phyloP scores from a whole-genome alignment of 1,140 invertebrate genomes.

The Saccostrea echinata region DNA sequence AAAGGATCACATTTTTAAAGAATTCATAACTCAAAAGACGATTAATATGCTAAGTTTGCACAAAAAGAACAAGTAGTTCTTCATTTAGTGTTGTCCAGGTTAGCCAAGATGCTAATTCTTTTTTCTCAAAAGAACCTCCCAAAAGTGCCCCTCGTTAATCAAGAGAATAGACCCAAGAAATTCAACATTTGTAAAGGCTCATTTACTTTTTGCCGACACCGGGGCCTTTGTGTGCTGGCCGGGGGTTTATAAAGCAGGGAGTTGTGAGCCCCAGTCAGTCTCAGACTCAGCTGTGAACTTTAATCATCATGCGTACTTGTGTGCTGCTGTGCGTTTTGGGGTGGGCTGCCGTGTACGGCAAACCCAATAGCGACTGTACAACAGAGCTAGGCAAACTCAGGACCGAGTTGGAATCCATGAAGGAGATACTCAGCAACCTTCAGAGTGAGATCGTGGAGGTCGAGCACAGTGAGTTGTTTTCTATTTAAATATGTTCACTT shows the following conservation, averaged over 20 bases:
- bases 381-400: neutral
- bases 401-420: neutral
- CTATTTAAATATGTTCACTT: too few relatives aligned
- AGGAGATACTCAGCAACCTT: neutral
- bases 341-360: neutral
- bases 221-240: neutral
- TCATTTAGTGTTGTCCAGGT: neutral
- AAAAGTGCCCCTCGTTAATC: neutral
- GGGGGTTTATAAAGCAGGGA: conserved; percentile 1
- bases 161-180: neutral
- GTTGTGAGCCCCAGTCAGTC: neutral
- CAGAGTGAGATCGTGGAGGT: neutral
- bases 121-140: neutral
- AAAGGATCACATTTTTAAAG: too few relatives aligned
- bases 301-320: conserved; percentile 19
- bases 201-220: conserved; percentile 34
- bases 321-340: neutral
- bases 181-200: conserved; percentile 18
- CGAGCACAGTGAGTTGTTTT: neutral
- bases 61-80: neutral
- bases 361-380: conserved; percentile 9
- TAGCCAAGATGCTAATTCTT: neutral
- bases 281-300: conserved; percentile 1
- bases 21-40: too few relatives aligned
- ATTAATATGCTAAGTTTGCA: too few relatives aligned